These are phyloP conservation scores for Lanistes nyassanus DNA, from an alignment of 1,140 invertebrate species.

Conservation along the genomic window DNA sequence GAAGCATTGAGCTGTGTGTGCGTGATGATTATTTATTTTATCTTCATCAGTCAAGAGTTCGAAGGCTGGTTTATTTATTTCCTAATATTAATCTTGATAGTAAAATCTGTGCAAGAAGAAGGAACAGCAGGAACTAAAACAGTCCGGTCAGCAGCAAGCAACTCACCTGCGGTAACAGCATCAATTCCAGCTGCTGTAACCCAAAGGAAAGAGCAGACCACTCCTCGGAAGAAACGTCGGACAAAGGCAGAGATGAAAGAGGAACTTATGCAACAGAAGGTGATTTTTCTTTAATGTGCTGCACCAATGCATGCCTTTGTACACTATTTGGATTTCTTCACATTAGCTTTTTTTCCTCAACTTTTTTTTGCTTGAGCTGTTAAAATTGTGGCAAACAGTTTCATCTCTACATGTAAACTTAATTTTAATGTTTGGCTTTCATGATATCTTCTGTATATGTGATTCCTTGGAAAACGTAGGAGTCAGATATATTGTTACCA, in stretches of 20 bases:
- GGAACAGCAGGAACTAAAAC: not conserved
- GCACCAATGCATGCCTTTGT: not conserved
- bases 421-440: no score
- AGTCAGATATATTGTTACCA: no score
- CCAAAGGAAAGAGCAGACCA: conserved; percentile 5
- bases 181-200: conserved; percentile 2
- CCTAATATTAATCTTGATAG: not conserved
- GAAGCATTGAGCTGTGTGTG: no score
- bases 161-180: conserved; percentile 8
- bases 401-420: no score
- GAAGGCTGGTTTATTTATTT: no score
- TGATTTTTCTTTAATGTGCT: conserved; percentile 12
- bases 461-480: no score
- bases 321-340: not conserved
- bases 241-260: conserved; percentile 62
- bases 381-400: no score
- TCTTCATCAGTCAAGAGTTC: no score
- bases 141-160: not conserved
- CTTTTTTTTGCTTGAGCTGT: not conserved
- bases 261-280: conserved; percentile 62
- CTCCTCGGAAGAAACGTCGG: conserved; percentile 43
- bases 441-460: no score
- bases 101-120: not conserved
- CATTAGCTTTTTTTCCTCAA: not conserved
- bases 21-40: no score